Percentiles rank a stretch among this genome's conserved stretches.
Conservation (phyloP, 1,140 invertebrate genomes). For the Galleria mellonella region DNA sequence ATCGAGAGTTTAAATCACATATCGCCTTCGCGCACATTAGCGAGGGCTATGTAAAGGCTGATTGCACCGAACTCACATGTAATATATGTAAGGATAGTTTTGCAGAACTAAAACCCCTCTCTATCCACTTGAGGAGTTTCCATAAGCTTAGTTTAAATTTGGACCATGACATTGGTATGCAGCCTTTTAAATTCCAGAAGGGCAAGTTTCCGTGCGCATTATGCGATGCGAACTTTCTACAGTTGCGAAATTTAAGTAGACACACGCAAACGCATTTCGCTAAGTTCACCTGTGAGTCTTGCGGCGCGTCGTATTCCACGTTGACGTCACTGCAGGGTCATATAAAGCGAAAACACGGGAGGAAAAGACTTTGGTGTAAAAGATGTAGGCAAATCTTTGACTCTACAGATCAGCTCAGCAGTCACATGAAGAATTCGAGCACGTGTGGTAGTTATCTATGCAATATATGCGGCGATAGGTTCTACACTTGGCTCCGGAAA, state of each 20-base stretch:
- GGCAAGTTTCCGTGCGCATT: constrained; percentile 42
- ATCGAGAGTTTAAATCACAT: constrained; percentile 27
- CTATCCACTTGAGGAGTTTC: constrained; percentile 30
- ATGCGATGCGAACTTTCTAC: constrained; percentile 33
- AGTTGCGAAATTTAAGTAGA: constrained; percentile 35
- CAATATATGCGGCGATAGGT: constrained; percentile 1
- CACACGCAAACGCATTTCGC: constrained; percentile 58
- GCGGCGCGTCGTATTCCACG: constrained; percentile 65
- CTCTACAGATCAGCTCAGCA: constrained; percentile 7
- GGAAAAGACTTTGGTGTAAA: constrained; percentile 7
- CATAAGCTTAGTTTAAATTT: constrained; percentile 29
- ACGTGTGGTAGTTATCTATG: constrained; percentile 7
- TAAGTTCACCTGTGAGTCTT: constrained; percentile 68
- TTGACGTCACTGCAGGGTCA: constrained; percentile 24
- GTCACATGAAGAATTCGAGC: constrained; percentile 8
- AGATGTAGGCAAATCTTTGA: constrained; percentile 12
- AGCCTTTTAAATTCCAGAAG: constrained; percentile 39
- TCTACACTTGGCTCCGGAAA: background rate
- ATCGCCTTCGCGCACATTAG: constrained; percentile 40
- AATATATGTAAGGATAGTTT: constrained; percentile 10
- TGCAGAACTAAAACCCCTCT: constrained; percentile 3
- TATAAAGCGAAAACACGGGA: constrained; percentile 3
- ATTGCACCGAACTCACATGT: constrained; percentile 43
- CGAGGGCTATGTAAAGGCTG: constrained; percentile 43
- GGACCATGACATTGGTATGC: constrained; percentile 26